phyloP scores from a whole-genome alignment of 2,797 vertebrate species.

The Sebastes taczanowskii region DNA sequence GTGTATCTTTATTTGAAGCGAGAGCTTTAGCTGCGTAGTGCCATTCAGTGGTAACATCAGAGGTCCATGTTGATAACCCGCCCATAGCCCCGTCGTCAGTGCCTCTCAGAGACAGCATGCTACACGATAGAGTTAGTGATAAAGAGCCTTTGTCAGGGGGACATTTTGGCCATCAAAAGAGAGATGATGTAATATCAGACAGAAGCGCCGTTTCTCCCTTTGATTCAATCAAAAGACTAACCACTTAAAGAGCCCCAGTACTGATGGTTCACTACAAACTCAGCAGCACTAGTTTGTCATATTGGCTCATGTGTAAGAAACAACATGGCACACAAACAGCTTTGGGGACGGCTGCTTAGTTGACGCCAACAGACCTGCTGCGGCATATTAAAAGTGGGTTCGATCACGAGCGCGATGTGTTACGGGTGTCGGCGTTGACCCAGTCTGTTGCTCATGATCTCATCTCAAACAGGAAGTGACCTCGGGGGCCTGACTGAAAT shows the following conservation, averaged over 20 bases:
- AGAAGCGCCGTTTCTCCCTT: conserved; percentile 44
- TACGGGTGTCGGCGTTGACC: background rate
- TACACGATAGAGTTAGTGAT: conserved; percentile 44
- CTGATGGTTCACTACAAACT: background rate
- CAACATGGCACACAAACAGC: background rate
- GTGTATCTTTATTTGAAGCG: background rate
- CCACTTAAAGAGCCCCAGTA: conserved; percentile 44
- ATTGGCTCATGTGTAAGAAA: background rate
- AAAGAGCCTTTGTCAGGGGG: conserved; percentile 75
- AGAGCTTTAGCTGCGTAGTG: background rate
- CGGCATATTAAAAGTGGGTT: background rate
- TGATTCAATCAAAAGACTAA: conserved; percentile 47
- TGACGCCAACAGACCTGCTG: background rate
- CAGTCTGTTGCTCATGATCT: conserved; percentile 21
- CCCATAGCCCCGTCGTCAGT: conserved; percentile 38
- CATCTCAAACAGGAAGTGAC: conserved; percentile 47
- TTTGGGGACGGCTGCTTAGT: background rate
- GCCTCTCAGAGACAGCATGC: conserved; percentile 62
- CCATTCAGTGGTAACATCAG: conserved; percentile 17
- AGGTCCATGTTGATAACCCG: conserved; percentile 35
- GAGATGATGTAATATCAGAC: conserved; percentile 71
- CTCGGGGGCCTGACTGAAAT: conserved; percentile 22
- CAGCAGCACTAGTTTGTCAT: background rate
- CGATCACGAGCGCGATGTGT: background rate
- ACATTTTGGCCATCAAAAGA: conserved; percentile 69